Base-by-base conservation (phyloP, 2,113 vertebrate species). In the Paradoxurus hermaphroditus region DNA sequence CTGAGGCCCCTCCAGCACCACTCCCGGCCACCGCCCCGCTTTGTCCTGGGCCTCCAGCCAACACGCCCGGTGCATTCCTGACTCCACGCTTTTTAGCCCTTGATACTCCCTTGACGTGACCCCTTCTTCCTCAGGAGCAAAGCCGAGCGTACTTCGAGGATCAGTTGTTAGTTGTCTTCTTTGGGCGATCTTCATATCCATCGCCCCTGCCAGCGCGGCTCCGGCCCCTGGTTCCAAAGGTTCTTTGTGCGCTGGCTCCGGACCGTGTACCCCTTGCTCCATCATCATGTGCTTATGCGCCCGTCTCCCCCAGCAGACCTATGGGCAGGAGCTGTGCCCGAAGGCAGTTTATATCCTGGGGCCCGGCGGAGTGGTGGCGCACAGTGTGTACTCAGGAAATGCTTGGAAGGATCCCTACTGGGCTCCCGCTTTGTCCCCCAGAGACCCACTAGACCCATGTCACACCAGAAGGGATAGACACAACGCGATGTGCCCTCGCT, bases 201-300 rank as follows among this genome's bases (percentile, higher is more conserved):
- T 6, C 12, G 63, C 31, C 0, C 13, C 21, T 23, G 29, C 49
- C 21, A 34, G n/a, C 2, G 44, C 79, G 65, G 44, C 65, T 51
- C 53, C 3, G 46, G 36, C 27, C 7, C 1, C 51, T 27, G 29
- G 11, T 36, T 29, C 84, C 36, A 7, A 7, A 11, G 19, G 83
- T 18, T 16, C 36, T 29, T 11, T 15, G 49, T 31, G 49, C 36
- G 1, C 14, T 7, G 0, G 23, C 84, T 4, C 19, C 5, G 51
- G 39, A 18, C 27, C 19, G 3, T 12, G 18, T 31, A 0, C n/a
- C 44, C 44, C 31, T 25, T 0, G 10, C 59, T 9, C 25, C 51
- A 31, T 13, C 41, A 3, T 19, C 16, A 18, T 34, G 41, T 53
- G 44, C 62, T 9, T 25, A 0, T 13, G 36, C 31, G 13, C 85